Base-by-base conservation (phyloP, 2,888 invertebrate species). In the Baccha elongata region DNA sequence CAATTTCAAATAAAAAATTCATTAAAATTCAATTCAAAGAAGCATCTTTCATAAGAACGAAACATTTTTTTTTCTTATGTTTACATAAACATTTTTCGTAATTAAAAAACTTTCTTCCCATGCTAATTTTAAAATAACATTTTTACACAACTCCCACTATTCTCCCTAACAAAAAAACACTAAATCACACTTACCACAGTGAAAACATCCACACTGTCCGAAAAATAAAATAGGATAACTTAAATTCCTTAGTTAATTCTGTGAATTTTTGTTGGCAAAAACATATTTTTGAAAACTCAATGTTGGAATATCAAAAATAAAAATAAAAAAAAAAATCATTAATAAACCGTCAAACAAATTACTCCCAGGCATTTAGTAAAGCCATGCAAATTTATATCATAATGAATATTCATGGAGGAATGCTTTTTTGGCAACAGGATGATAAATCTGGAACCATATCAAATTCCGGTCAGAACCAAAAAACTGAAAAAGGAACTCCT, bases 381-480 rank as follows among this genome's bases (percentile, higher is more conserved):
- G 62, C 55, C 68, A 64, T 58, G 62, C 35, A 67, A 71, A 83
- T 76, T 73, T 78, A 44, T 68, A 83, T 83, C 52, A 68, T 83
- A 78, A 83, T 83, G 83, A 83, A 83, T 83, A 78, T 83, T 78
- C 83, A 83, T 83, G 83, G 83, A 21, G 72, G 55, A 83, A 68
- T 73, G 72, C 37, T 64, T 52, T 83, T 32, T 78, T 83, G 83
- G 83, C 83, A 83, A 78, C 67, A 62, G 46, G 72, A 78, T 62
- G 78, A 78, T 78, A 78, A 78, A 72, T 83, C 83, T 83, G 83
- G 83, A 83, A 83, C 72, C 83, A 73, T 83, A 83, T 83, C 83
- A 83, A 83, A 73, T 52, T 73, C 68, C 68, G 72, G 75, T 76
- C 62, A 52, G 60, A 44, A 60, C 23, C 29, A n/a, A 44, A 42